Conservation (phyloP, 2,797 vertebrate species). For the Salarias fasciatus region DNA sequence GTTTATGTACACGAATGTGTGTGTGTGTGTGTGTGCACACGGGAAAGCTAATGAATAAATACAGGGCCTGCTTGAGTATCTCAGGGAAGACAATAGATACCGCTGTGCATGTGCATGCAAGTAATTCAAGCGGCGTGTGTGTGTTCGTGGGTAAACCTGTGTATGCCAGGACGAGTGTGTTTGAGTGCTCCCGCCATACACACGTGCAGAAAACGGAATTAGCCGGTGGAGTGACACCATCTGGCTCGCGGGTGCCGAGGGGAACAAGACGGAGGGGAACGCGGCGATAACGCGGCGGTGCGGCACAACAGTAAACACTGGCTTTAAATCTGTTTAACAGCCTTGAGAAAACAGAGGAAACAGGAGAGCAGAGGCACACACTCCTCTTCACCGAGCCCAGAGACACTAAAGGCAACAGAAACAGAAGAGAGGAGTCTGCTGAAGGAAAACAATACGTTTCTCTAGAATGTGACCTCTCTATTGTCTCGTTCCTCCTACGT, state of each 20-base stretch:
- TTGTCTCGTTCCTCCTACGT: too few relatives aligned
- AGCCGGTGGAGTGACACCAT: conserved; percentile 79
- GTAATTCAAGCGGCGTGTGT: neutral
- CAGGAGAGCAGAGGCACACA: conserved; percentile 2
- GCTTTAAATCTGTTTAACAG: conserved; percentile 64
- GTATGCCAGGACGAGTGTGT: conserved; percentile 8
- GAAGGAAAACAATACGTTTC: too few relatives aligned
- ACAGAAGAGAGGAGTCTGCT: neutral
- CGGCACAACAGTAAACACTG: conserved; percentile 62
- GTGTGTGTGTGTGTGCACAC: neutral
- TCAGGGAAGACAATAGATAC: neutral
- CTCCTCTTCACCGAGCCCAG: conserved; percentile 4
- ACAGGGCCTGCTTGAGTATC: neutral
- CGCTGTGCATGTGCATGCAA: neutral
- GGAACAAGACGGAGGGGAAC: conserved; percentile 56
- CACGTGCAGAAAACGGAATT: conserved; percentile 59
- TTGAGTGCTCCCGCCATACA: conserved; percentile 35
- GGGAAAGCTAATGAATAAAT: conserved; percentile 1
- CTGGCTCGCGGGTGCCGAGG: conserved; percentile 69
- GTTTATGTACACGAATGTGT: neutral
- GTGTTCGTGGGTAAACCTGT: neutral
- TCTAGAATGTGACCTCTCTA: neutral
- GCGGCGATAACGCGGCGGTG: conserved; percentile 57
- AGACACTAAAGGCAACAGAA: neutral
- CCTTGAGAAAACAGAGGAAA: conserved; percentile 47